Percentiles rank a stretch among this genome's conserved stretches.
phyloP scores from a whole-genome alignment of 2,113 vertebrate genomes.

The Ailurus styani region DNA sequence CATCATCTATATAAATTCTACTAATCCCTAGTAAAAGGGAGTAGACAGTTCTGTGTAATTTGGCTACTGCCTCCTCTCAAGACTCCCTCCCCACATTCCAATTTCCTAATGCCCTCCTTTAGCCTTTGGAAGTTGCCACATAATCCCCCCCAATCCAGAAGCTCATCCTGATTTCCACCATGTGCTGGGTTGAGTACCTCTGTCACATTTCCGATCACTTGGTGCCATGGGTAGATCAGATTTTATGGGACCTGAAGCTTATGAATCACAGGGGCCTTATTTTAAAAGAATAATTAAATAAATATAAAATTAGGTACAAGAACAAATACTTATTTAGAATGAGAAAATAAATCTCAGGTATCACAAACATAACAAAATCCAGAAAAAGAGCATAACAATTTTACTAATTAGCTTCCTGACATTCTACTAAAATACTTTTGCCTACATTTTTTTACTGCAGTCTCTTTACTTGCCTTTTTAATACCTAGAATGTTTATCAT shows the following conservation, averaged over 20 bases:
- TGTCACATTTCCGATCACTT: not conserved
- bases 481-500: not conserved
- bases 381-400: not conserved
- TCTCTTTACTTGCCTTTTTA: not conserved
- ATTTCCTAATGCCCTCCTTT: no score
- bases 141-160: accelerated
- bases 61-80: not conserved
- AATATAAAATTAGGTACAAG: not conserved
- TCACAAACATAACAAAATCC: not conserved
- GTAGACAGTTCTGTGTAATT: not conserved
- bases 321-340: not conserved
- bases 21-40: not conserved
- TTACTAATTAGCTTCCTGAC: not conserved
- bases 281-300: not conserved
- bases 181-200: not conserved
- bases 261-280: not conserved
- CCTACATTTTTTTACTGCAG: not conserved
- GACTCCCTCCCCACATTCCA: not conserved
- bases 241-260: not conserved
- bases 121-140: not conserved
- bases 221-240: not conserved
- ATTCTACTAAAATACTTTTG: not conserved
- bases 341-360: not conserved
- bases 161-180: not conserved
- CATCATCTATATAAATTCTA: not conserved